Conservation (phyloP, 2,113 vertebrate genomes). For the Takifugu bimaculatus region DNA sequence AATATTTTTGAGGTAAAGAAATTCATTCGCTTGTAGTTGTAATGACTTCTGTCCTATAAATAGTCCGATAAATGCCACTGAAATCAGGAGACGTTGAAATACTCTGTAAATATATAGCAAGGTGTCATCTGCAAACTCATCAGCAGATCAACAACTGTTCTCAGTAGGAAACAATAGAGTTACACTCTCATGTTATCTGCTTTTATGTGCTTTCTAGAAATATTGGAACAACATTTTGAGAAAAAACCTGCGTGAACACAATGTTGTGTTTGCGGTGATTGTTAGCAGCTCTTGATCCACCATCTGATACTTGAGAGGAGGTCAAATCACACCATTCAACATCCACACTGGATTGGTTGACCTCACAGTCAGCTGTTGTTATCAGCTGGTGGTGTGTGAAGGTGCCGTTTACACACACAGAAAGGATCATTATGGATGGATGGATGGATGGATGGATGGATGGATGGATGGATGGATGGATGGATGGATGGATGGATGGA, state of each 20-base stretch:
- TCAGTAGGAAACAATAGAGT: not conserved
- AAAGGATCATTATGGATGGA: not conserved
- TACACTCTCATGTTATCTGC: too few relatives aligned
- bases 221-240: too few relatives aligned
- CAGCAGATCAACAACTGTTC: not conserved
- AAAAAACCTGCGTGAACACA: constrained; percentile 13
- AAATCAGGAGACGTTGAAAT: not conserved
- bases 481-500: too few relatives aligned
- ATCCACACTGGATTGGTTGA: constrained; percentile 26
- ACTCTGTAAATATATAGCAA: not conserved
- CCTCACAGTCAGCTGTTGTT: constrained; percentile 6
- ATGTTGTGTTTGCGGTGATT: constrained; percentile 32
- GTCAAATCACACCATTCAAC: constrained; percentile 30
- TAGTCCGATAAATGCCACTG: too few relatives aligned
- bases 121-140: not conserved
- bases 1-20: too few relatives aligned
- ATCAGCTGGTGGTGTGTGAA: not conserved
- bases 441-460: too few relatives aligned
- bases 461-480: too few relatives aligned
- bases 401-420: not conserved
- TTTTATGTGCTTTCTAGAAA: too few relatives aligned
- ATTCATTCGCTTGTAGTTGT: too few relatives aligned
- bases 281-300: constrained; percentile 30
- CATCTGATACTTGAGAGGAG: constrained; percentile 28
- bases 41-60: too few relatives aligned